phyloP scores from a whole-genome alignment of 2,113 vertebrate species.

The Sporophila hypoxantha region DNA sequence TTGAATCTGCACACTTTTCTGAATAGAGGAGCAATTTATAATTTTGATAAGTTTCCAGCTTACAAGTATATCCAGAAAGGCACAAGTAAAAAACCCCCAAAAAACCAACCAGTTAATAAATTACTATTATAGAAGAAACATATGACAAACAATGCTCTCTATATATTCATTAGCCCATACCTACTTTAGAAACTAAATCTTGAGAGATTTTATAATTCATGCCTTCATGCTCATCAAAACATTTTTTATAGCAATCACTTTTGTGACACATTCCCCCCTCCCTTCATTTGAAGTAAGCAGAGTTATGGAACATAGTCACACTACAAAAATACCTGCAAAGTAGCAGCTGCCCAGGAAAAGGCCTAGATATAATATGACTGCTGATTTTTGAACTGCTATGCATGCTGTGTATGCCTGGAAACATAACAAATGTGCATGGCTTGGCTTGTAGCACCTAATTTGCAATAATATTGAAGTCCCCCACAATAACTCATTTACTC shows the following conservation, averaged over 20 bases:
- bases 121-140: slow-evolving; percentile 39
- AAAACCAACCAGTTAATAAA: slow-evolving; percentile 17
- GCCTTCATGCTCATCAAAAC: slow-evolving; percentile 49
- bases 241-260: slow-evolving; percentile 54
- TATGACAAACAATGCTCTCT: slow-evolving; percentile 13
- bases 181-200: slow-evolving; percentile 51
- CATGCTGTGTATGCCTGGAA: slow-evolving; percentile 67
- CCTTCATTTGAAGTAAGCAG: slow-evolving; percentile 10
- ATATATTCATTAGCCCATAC: slow-evolving; percentile 43
- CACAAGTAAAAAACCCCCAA: not conserved
- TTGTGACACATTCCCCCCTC: slow-evolving; percentile 24
- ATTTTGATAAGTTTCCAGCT: not conserved
- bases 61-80: not conserved
- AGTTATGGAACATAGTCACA: slow-evolving; percentile 27
- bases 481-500: slow-evolving; percentile 84
- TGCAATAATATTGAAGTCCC: slow-evolving; percentile 80
- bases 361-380: slow-evolving; percentile 42
- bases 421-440: slow-evolving; percentile 75
- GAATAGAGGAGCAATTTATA: slow-evolving; percentile 17
- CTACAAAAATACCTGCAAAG: slow-evolving; percentile 27
- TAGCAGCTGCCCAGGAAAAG: slow-evolving; percentile 44
- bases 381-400: slow-evolving; percentile 67
- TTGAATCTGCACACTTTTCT: not conserved
- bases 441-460: slow-evolving; percentile 74
- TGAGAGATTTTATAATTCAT: slow-evolving; percentile 51